These are phyloP conservation scores for Drosophila carrolli DNA, from an alignment of 1,140 invertebrate genomes.

Conservation along the genomic window DNA sequence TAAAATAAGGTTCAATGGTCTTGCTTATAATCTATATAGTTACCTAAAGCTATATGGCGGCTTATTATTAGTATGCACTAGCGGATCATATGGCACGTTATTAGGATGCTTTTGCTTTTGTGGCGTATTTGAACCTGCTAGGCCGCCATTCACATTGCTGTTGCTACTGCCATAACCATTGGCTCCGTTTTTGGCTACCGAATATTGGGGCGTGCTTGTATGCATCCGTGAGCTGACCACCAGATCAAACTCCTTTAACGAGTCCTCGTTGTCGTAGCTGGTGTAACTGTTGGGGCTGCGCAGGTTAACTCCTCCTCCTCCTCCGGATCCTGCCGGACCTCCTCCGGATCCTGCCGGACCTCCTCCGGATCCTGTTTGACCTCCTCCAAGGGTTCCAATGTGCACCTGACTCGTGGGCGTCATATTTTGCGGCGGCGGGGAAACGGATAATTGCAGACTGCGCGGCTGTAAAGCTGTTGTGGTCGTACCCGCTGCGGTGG, in stretches of 20 bases:
- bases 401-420: slow-evolving; percentile 53
- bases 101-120: slow-evolving; percentile 89
- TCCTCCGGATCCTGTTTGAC: not conserved
- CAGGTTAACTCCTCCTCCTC: slow-evolving; percentile 31
- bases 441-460: slow-evolving; percentile 48
- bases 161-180: slow-evolving; percentile 45
- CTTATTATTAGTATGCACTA: slow-evolving; percentile 94
- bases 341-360: slow-evolving; percentile 1
- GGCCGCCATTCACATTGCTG: slow-evolving; percentile 11
- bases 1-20: too few relatives aligned
- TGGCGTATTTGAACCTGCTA: slow-evolving; percentile 45
- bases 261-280: slow-evolving; percentile 83
- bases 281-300: slow-evolving; percentile 76
- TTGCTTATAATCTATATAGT: not conserved
- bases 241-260: slow-evolving; percentile 80
- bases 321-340: not conserved
- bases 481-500: not conserved
- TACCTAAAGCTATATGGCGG: slow-evolving; percentile 93
- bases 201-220: slow-evolving; percentile 72
- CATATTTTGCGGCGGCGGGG: slow-evolving; percentile 62
- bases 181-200: slow-evolving; percentile 15
- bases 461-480: slow-evolving; percentile 23
- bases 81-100: slow-evolving; percentile 90
- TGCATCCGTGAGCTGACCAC: slow-evolving; percentile 47
- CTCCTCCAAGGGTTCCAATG: slow-evolving; percentile 30